These are phyloP conservation scores for Psococerastis gibbosa DNA, from an alignment of 2,888 invertebrate genomes.

Conservation along the genomic window DNA sequence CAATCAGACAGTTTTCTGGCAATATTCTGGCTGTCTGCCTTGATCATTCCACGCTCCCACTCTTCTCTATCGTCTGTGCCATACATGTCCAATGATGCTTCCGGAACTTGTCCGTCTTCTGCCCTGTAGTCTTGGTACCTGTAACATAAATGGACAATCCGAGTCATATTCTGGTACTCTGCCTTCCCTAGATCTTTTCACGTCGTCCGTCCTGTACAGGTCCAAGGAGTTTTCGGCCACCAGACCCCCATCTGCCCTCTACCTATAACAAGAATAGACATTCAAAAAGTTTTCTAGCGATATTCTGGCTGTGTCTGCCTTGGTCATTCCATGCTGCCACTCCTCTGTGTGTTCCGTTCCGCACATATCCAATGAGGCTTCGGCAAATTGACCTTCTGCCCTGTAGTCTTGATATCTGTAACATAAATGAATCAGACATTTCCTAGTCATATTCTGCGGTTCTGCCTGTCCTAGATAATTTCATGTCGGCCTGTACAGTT, in stretches of 20 bases:
- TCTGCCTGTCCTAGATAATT: too few relatives aligned
- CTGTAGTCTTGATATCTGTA: constrained; percentile 30
- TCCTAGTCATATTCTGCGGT: too few relatives aligned
- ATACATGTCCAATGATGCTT: constrained; percentile 15
- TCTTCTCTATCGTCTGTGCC: constrained; percentile 16
- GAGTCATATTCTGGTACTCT: too few relatives aligned
- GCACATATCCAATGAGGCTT: constrained; percentile 15
- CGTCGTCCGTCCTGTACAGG: too few relatives aligned
- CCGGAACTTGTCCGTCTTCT: constrained; percentile 15
- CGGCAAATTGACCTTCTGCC: constrained; percentile 15
- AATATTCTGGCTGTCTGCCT: constrained; percentile 30
- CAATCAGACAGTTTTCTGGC: constrained; percentile 29
- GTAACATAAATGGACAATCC: too few relatives aligned
- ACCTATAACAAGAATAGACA: too few relatives aligned
- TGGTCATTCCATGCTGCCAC: constrained; percentile 25
- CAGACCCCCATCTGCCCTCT: too few relatives aligned
- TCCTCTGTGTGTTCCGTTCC: constrained; percentile 16
- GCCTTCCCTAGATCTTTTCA: too few relatives aligned
- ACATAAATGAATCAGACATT: too few relatives aligned
- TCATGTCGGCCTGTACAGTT: too few relatives aligned
- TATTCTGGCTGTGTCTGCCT: constrained; percentile 30
- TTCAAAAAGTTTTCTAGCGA: constrained; percentile 30
- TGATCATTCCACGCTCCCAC: constrained; percentile 25
- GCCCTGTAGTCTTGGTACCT: constrained; percentile 29
- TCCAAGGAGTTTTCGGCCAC: too few relatives aligned